These are phyloP conservation scores for Patella vulgata DNA, from an alignment of 1,140 invertebrate species.

Conservation along the genomic window DNA sequence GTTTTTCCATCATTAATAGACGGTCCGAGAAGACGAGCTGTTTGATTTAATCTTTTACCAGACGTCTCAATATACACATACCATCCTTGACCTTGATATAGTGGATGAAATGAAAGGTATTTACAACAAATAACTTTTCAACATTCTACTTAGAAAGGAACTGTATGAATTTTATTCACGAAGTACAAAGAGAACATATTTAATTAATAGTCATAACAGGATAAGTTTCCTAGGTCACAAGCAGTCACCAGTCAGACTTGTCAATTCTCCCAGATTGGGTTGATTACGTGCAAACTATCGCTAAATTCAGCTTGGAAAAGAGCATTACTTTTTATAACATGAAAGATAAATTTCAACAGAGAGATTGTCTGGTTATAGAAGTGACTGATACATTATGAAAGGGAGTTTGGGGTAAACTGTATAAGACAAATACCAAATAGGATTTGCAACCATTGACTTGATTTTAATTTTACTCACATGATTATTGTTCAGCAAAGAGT, in stretches of 20 bases:
- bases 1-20: constrained; percentile 28
- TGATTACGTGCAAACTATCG: too few species aligned
- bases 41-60: constrained; percentile 68
- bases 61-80: constrained; percentile 54
- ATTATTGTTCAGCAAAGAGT: too few species aligned
- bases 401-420: too few species aligned
- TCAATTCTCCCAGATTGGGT: not conserved
- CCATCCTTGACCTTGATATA: constrained; percentile 47
- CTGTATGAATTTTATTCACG: not conserved
- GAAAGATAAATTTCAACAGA: too few species aligned
- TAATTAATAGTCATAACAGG: not conserved
- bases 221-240: not conserved
- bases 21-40: constrained; percentile 75
- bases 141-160: not conserved
- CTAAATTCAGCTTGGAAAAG: too few species aligned
- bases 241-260: not conserved
- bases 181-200: not conserved
- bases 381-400: too few species aligned
- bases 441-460: too few species aligned
- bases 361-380: too few species aligned
- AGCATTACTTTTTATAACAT: too few species aligned
- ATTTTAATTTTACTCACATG: too few species aligned
- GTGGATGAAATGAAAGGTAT: not conserved
- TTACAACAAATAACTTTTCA: not conserved
- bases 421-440: not conserved